phyloP scores from a whole-genome alignment of 1,140 invertebrate genomes.

The Heliothis subflexa region DNA sequence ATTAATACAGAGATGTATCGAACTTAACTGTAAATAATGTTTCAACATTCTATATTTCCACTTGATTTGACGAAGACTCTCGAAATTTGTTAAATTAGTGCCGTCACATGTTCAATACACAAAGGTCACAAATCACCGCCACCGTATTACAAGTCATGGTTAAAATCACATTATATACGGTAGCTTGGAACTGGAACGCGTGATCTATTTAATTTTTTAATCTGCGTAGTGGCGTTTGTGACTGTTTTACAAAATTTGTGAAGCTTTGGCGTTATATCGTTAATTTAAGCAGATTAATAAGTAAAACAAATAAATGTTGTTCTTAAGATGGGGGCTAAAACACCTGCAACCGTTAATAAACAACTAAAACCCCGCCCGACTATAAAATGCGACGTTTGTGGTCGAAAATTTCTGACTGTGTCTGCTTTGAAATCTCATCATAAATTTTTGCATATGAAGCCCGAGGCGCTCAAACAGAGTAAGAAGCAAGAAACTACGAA shows the following conservation, averaged over 20 bases:
- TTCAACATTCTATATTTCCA: no score
- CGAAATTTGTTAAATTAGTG: no score
- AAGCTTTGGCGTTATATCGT: background rate
- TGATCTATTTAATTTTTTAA: constrained; percentile 22
- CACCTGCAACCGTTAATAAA: constrained; percentile 56
- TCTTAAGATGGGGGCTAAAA: constrained; percentile 65
- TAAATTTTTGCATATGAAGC: constrained; percentile 23
- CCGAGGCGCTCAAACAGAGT: background rate
- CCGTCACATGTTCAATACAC: no score
- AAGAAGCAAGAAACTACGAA: constrained; percentile 42
- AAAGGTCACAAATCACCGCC: no score
- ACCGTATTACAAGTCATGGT: background rate
- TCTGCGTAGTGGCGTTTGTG: background rate
- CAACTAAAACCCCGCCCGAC: constrained; percentile 46
- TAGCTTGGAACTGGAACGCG: background rate
- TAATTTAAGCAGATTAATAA: background rate
- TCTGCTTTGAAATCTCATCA: constrained; percentile 61
- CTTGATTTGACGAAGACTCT: no score
- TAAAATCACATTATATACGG: background rate
- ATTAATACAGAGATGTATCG: no score
- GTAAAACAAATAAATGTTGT: constrained; percentile 39
- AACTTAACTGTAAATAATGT: no score
- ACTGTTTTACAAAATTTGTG: background rate
- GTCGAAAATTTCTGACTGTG: constrained; percentile 59
- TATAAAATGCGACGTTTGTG: constrained; percentile 67